phyloP scores from a whole-genome alignment of 2,888 invertebrate species.

The Pedicia rivosa region DNA sequence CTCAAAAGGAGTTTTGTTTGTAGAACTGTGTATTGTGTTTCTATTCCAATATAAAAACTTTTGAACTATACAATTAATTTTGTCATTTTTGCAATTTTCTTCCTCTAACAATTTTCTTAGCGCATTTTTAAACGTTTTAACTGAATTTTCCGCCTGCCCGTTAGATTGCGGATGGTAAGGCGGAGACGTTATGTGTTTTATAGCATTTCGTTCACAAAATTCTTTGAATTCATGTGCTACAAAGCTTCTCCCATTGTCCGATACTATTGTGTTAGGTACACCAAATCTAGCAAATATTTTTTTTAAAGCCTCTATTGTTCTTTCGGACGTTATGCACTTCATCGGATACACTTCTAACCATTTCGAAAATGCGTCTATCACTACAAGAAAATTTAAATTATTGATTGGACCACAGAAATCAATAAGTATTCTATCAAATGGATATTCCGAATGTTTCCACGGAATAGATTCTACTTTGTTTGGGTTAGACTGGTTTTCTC shows the following conservation, averaged over 20 bases:
- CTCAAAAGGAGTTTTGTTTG: no score
- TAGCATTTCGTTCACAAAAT: not conserved
- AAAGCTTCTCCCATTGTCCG: constrained; percentile 13
- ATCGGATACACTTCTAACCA: constrained; percentile 12
- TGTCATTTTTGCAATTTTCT: no score
- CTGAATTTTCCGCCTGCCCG: not conserved
- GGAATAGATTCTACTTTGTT: constrained; percentile 4
- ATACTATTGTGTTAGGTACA: constrained; percentile 11
- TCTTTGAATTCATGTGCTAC: not conserved
- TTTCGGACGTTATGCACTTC: constrained; percentile 2
- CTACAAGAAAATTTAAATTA: not conserved
- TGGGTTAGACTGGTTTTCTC: not conserved
- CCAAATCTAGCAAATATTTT: constrained; percentile 13
- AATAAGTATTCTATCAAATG: constrained; percentile 11
- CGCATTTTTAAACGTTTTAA: no score
- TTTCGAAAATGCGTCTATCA: constrained; percentile 13
- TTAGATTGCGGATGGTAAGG: not conserved
- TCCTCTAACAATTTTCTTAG: no score
- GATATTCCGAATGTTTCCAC: constrained; percentile 8
- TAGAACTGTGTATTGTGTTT: no score
- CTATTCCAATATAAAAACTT: no score
- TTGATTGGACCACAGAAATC: constrained; percentile 5
- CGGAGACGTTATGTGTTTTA: not conserved
- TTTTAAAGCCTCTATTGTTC: constrained; percentile 10
- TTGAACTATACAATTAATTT: no score